Evolutionary conservation across 2,888 invertebrate species (phyloP).

Genomic region (Pseudolycoriella hygida): DNA sequence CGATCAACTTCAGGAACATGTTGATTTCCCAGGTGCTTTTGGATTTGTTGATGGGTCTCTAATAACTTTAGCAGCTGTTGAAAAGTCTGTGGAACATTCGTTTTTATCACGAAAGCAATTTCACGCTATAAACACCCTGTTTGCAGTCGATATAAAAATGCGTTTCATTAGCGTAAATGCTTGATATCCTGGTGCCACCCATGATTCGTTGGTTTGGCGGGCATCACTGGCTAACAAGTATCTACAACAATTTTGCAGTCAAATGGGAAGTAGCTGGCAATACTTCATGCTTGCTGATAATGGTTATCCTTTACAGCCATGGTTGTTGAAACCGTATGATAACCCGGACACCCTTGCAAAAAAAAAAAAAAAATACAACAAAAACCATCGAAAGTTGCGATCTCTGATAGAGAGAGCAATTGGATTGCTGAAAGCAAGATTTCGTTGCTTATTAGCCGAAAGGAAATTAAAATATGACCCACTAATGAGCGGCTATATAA

Average conservation of each 20-base stretch:
- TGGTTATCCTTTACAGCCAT: neutral
- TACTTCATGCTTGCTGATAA: neutral
- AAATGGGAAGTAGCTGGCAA: neutral
- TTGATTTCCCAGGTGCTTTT: neutral
- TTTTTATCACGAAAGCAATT: slow-evolving; percentile 1
- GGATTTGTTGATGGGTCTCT: slow-evolving; percentile 3
- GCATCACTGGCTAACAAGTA: neutral
- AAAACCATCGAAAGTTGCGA: neutral
- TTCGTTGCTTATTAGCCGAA: neutral
- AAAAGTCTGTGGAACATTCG: neutral
- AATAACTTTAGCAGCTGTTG: neutral
- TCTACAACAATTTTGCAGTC: neutral
- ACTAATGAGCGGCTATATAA: neutral
- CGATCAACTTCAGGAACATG: neutral
- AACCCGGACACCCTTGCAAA: neutral
- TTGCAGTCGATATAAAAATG: neutral
- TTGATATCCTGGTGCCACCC: slow-evolving; percentile 2
- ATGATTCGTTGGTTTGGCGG: slow-evolving; percentile 1
- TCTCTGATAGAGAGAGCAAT: neutral
- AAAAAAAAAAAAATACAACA: neutral
- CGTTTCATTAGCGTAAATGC: neutral
- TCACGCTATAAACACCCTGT: slow-evolving; percentile 1
- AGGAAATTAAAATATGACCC: neutral
- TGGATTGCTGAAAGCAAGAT: neutral
- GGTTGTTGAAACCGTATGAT: neutral